Conservation (phyloP, 37 sponge, comb jelly and placozoan species). For the Aplysina aerophoba region DNA sequence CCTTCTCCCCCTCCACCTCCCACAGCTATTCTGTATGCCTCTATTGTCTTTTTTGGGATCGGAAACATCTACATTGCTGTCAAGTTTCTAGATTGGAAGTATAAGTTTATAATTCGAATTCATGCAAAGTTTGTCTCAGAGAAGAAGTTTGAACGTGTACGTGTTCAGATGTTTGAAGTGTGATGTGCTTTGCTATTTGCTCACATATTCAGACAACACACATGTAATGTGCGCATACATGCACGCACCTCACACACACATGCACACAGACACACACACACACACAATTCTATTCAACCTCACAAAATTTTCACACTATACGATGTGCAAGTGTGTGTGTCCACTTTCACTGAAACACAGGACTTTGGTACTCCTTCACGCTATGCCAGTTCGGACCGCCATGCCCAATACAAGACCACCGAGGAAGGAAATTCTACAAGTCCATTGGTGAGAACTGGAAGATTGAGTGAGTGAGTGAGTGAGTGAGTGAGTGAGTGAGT, state of each 20-base stretch:
- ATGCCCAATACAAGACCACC: neutral
- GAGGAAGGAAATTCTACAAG: neutral
- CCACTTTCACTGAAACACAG: neutral
- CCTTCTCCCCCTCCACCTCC: neutral
- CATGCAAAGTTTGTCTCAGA: neutral
- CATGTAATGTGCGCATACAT: too few relatives aligned
- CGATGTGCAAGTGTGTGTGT: neutral
- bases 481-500: neutral
- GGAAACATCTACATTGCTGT: neutral
- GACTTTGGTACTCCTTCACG: slow-evolving; percentile 2
- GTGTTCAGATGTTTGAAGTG: too few relatives aligned
- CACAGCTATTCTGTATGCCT: slow-evolving; percentile 14
- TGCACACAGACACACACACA: too few relatives aligned
- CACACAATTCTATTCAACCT: too few relatives aligned
- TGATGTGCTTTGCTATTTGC: too few relatives aligned
- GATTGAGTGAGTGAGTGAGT: slow-evolving; percentile 1
- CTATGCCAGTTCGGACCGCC: neutral
- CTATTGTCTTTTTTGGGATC: neutral
- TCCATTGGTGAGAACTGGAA: neutral
- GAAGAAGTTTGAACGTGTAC: neutral
- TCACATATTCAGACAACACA: too few relatives aligned
- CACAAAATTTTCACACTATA: neutral
- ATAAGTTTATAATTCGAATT: neutral
- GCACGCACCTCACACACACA: too few relatives aligned
- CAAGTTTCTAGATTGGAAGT: slow-evolving; percentile 1